Base-by-base conservation (phyloP, 1,140 invertebrate species). In the Cyclina sinensis region DNA sequence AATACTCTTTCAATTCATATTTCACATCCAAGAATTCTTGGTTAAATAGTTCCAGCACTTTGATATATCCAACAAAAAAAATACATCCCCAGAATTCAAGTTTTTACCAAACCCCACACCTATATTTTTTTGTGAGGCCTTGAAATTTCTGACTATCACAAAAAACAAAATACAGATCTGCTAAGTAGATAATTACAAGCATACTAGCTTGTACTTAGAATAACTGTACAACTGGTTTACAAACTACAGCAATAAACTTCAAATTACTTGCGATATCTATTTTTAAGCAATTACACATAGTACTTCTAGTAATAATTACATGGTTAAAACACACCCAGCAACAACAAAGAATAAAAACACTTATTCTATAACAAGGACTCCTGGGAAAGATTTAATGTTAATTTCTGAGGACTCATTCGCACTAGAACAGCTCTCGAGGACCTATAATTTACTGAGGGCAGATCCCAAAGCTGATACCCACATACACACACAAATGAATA, bases 341-440 rank as follows among this genome's bases (percentile, higher is more conserved):
- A 70, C 65, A 70, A 70, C 24, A 70, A 11, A 70, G 30, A 70
- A 70, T 70, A 70, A 70, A 70, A 70, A 37, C 65, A 70, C 37
- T 9, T 70, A 70, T n/a, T 9, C 35, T 37, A 37, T 16, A 70
- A 35, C 14, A 57, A 24, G 21, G 24, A 57, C 54, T 18, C 37
- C 65, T 70, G 37, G 35, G 65, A 70, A 70, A 70, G 27, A 24
- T 27, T n/a, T 24, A n/a, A 18, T 54, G 21, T 54, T 43, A 14
- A 7, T 43, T 43, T 43, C 5, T 43, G 43, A 43, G 5, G 14
- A 43, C n/a, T n/a, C n/a, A n/a, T n/a, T n/a, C n/a, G n/a, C n/a
- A n/a, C n/a, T n/a, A n/a, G n/a, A n/a, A n/a, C n/a, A n/a, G n/a
- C n/a, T n/a, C n/a, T n/a, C n/a, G n/a, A n/a, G n/a, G n/a, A n/a